Percentiles rank a stretch among this genome's conserved stretches.
These are phyloP conservation scores for Eurypyga helias DNA, from an alignment of 2,113 vertebrate genomes.

Conservation along the genomic window DNA sequence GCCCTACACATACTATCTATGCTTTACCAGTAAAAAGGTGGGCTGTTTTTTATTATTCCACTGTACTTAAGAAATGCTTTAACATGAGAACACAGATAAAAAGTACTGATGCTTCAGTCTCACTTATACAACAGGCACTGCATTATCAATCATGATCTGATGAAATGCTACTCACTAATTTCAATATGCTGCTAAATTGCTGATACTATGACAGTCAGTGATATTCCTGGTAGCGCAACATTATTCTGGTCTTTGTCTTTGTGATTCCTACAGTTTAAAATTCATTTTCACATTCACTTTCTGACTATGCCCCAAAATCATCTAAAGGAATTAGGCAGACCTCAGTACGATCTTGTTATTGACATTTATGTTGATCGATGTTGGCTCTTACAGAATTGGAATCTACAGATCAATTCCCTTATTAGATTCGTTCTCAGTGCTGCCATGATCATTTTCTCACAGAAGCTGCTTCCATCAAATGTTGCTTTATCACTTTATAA, in stretches of 20 bases:
- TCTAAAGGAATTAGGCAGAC: constrained; percentile 74
- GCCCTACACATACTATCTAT: not conserved
- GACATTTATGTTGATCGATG: constrained; percentile 80
- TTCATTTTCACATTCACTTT: constrained; percentile 70
- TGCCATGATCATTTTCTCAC: constrained; percentile 81
- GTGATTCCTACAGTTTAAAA: constrained; percentile 40
- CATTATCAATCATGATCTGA: not conserved
- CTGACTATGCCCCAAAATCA: constrained; percentile 69
- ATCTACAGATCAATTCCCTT: constrained; percentile 81
- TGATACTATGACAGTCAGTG: not conserved
- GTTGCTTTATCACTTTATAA: constrained; percentile 77
- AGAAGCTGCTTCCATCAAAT: constrained; percentile 70
- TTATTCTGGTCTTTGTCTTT: not conserved
- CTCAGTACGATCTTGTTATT: constrained; percentile 73
- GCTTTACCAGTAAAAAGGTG: not conserved
- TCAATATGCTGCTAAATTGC: not conserved
- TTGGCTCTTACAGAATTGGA: constrained; percentile 81
- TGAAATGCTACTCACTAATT: constrained; percentile 2
- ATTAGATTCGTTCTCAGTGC: constrained; percentile 78
- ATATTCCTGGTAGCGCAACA: not conserved
- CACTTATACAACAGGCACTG: not conserved
- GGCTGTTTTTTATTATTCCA: not conserved
- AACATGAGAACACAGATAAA: not conserved
- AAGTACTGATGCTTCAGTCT: not conserved
- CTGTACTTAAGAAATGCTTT: not conserved